Evolutionary conservation across 2,888 invertebrate species (phyloP), one percentile per base, ranked within the genome.

Genomic region (Labia minor): DNA sequence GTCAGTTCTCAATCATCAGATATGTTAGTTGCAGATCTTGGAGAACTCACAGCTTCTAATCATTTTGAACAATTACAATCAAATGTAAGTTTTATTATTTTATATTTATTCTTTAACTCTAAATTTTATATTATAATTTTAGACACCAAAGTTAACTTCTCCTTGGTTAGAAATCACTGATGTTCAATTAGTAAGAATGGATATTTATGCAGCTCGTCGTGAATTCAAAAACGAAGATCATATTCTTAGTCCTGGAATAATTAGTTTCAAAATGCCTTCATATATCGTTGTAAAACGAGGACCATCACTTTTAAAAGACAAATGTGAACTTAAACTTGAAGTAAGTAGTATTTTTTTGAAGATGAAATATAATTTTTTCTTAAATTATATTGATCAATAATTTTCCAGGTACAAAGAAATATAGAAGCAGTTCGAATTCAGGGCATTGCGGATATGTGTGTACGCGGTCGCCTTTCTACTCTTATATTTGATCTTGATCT

Each of bases 391-490:
- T n/a, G n/a, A n/a, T 33, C 11, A 33, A 33, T 8, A 33, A 33
- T 8, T 33, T 70, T 21, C 76, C 14, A 49, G 49, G 49, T 49
- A 10, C 49, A 49, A 49, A 4, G 49, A 10, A 49, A 49, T 49
- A n/a, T 49, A 49, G 49, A 49, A 49, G 49, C 49, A 49, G 49
- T n/a, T 8, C 49, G 49, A 49, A 49, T 49, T 49, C 49, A 4
- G 3, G 49, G 49, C 2, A 86, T 89, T 61, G 88, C 96, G 0
- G 92, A 95, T 78, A 85, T 92, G 77, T 88, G 89, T 74, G 83
- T 95, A 16, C 87, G 88, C 69, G 96, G 95, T 19, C 87, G 87
- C 26, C 80, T 97, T 68, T 89, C 93, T 1, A 91, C 92, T 37
- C 83, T 96, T 73, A 88, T 91, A 77, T 87, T 88, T 69, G 85